Evolutionary conservation across 2,888 invertebrate species (phyloP).

Genomic region (Dynastes maya): DNA sequence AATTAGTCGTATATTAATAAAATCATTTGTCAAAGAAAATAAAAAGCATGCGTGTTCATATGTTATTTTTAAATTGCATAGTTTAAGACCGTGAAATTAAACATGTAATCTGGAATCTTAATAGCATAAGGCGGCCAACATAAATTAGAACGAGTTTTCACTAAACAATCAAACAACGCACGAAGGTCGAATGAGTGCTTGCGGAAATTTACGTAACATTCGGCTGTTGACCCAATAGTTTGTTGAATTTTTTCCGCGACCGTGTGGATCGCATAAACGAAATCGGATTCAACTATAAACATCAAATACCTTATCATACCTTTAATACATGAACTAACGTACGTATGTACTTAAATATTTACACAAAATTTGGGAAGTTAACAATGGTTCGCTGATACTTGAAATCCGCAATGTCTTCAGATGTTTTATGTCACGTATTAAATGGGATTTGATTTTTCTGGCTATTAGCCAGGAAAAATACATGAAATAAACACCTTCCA

Average conservation of each 20-base stretch:
- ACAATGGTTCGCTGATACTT: not conserved
- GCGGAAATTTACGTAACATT: slow-evolving; percentile 39
- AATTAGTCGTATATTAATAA: no score
- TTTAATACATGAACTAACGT: no score
- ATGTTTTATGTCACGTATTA: no score
- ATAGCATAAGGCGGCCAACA: slow-evolving; percentile 28
- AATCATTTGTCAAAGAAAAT: slow-evolving; percentile 5
- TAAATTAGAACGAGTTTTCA: slow-evolving; percentile 32
- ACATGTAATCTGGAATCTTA: slow-evolving; percentile 37
- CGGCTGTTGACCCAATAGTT: slow-evolving; percentile 36
- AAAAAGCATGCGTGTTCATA: slow-evolving; percentile 8
- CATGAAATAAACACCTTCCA: no score
- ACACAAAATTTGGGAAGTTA: no score
- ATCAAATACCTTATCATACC: slow-evolving; percentile 5
- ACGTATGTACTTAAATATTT: not conserved
- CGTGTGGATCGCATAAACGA: not conserved
- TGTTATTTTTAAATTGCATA: slow-evolving; percentile 42
- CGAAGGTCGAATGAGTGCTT: slow-evolving; percentile 32
- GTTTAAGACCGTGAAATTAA: slow-evolving; percentile 41
- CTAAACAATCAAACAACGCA: slow-evolving; percentile 36
- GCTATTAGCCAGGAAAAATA: no score
- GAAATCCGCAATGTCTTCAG: no score
- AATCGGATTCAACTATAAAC: slow-evolving; percentile 10
- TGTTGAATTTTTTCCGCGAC: slow-evolving; percentile 5
- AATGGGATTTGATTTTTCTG: no score